Evolutionary conservation across 2,888 invertebrate genomes (phyloP).

Genomic region (Ichneumoninae sp.): DNA sequence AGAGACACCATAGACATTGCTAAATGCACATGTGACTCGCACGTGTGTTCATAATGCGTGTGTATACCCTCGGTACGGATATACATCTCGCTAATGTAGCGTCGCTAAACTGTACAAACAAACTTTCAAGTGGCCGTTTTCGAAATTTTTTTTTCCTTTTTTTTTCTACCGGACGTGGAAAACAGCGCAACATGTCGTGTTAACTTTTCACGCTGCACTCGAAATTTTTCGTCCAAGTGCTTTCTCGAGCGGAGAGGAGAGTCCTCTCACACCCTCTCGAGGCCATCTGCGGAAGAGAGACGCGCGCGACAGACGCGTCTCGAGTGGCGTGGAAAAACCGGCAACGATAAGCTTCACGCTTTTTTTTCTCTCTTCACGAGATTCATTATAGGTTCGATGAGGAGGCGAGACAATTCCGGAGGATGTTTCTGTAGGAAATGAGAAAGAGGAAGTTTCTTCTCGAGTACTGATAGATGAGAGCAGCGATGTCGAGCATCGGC

Average conservation of each 20-base stretch:
- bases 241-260: neutral
- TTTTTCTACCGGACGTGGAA: slow-evolving; percentile 47
- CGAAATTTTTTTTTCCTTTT: neutral
- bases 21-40: slow-evolving; percentile 59
- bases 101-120: neutral
- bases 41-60: slow-evolving; percentile 52
- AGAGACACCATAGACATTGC: slow-evolving; percentile 35
- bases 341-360: slow-evolving; percentile 40
- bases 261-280: slow-evolving; percentile 56
- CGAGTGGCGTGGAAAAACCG: slow-evolving; percentile 54
- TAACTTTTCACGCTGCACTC: slow-evolving; percentile 40
- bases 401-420: slow-evolving; percentile 20
- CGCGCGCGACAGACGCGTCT: slow-evolving; percentile 21
- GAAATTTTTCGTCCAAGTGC: slow-evolving; percentile 55
- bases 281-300: slow-evolving; percentile 47
- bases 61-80: slow-evolving; percentile 21
- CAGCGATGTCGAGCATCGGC: neutral
- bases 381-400: slow-evolving; percentile 53
- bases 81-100: neutral
- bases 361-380: slow-evolving; percentile 11
- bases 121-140: neutral
- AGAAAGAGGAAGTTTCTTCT: slow-evolving; percentile 50
- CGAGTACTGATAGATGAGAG: neutral
- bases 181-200: slow-evolving; percentile 35
- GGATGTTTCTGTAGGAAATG: slow-evolving; percentile 44